Evolutionary conservation across 1,140 invertebrate genomes (phyloP), one percentile per base, ranked within the genome.

Genomic region (Zaprionus ornatus): DNA sequence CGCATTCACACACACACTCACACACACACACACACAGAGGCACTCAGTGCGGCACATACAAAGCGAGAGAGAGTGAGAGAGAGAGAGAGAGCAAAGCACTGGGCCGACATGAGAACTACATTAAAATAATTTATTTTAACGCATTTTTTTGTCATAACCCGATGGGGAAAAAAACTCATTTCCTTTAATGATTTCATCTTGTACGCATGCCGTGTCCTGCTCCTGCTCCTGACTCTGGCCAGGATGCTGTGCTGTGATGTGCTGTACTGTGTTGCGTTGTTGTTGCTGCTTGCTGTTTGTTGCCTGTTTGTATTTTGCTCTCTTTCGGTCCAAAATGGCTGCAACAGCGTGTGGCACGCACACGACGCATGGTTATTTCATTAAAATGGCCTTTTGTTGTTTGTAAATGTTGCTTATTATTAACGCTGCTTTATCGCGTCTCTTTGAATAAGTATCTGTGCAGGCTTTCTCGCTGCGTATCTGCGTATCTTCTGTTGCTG

Each of bases 111-210:
- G 85, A 90, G 85, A 90, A 90, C 85, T 90, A 90, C 85, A 90
- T 90, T 90, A 90, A 90, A 90, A 90, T 90, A 90, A 90, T 90
- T 90, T 90, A 90, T 90, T 90, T 90, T 90, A 90, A 90, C 85
- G 85, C 81, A 85, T 90, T 90, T 90, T 80, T 90, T 90, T 90
- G 86, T 90, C 85, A 90, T 90, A 90, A 90, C 85, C 85, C 85
- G 86, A 90, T 90, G 85, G 85, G 85, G 78, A 84, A 81, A 90
- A 88, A 86, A 90, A 77, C 85, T 90, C 85, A 90, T 90, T 90
- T 90, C 86, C 82, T 90, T 90, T 90, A 90, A 90, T 90, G 85
- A 90, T 90, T 90, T 88, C 85, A 90, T 90, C 86, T 90, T 82
- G 85, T 82, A 85, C 85, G 85, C 75, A 79, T 71, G 67, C 80